A percentile compares a stretch with the other conserved stretches of the same genome.
Evolutionary conservation across 2,113 vertebrate species (phyloP).

Genomic region (Thalassarche chlororhynchos): DNA sequence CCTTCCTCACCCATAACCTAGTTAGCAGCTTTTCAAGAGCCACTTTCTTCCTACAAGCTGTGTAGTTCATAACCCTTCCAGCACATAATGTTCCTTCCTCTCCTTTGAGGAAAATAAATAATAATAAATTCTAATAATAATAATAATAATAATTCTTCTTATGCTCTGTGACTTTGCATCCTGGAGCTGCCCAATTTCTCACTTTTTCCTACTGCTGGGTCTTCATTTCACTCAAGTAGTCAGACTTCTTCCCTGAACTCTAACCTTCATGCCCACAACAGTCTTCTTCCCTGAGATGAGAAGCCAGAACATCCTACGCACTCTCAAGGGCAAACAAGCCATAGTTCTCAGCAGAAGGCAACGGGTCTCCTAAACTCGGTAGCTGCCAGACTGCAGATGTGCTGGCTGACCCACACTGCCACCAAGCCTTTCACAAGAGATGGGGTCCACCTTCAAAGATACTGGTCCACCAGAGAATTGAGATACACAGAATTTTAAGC

Average conservation of each 20-base stretch:
- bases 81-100: background rate
- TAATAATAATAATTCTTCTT: background rate
- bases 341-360: background rate
- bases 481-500: background rate
- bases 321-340: background rate
- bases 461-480: background rate
- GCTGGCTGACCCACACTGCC: background rate
- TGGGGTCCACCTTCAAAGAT: background rate
- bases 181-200: background rate
- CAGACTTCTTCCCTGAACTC: background rate
- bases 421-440: background rate
- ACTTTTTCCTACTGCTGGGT: background rate
- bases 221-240: background rate
- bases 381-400: background rate
- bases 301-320: background rate
- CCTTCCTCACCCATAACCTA: background rate
- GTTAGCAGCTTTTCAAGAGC: background rate
- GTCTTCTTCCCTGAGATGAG: background rate
- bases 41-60: background rate
- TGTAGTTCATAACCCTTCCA: background rate
- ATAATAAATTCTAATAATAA: background rate
- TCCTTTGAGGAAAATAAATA: background rate
- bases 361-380: rapidly evolving
- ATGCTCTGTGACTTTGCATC: background rate
- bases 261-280: background rate